These are phyloP conservation scores for Apamea crenata DNA, from an alignment of 2,888 invertebrate species.

Conservation along the genomic window DNA sequence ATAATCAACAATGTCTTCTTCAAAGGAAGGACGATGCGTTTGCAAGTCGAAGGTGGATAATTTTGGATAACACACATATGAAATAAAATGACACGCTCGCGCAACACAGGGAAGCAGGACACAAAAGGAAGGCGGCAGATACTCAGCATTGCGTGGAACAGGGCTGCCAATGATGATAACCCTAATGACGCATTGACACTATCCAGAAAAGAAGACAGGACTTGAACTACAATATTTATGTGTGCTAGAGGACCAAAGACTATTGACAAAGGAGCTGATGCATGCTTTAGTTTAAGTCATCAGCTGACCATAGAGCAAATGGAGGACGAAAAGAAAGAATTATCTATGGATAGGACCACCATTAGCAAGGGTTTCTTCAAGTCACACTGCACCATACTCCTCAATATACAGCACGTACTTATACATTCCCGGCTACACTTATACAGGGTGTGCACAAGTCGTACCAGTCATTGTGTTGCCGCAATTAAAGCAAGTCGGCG, in stretches of 20 bases:
- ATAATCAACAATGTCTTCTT: neutral
- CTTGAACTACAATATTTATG: neutral
- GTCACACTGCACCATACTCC: neutral
- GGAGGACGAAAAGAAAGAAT: neutral
- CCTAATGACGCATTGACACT: neutral
- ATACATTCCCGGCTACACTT: constrained; percentile 43
- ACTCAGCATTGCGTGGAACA: neutral
- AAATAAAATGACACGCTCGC: neutral
- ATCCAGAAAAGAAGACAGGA: neutral
- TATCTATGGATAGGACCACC: neutral
- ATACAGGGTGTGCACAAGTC: constrained; percentile 55
- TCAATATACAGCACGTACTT: constrained; percentile 22
- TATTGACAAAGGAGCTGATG: neutral
- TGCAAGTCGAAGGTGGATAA: neutral
- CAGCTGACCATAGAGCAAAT: neutral
- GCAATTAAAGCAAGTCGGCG: constrained; percentile 83
- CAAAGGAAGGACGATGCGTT: neutral
- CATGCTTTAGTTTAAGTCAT: no score
- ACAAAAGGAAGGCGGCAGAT: neutral
- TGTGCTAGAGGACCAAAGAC: neutral
- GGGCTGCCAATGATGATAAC: neutral
- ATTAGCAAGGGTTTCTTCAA: constrained; percentile 10
- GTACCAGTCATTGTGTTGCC: constrained; percentile 79
- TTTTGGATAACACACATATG: neutral
- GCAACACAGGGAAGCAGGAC: neutral